Evolutionary conservation across 2,888 invertebrate genomes (phyloP).

Genomic region (Campoplex capitator): DNA sequence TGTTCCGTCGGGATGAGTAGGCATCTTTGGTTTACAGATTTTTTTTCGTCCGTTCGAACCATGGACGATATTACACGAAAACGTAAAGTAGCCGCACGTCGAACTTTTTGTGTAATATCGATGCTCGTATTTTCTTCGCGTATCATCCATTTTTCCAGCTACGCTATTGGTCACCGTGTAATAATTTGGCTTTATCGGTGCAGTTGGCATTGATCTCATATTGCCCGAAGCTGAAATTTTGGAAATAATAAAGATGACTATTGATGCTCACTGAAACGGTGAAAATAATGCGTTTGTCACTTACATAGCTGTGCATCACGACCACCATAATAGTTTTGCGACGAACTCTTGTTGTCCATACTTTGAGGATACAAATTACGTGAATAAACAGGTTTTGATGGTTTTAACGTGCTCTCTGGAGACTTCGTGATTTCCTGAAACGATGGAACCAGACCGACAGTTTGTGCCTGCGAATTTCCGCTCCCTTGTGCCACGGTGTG

Average conservation of each 20-base stretch:
- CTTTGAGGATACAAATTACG: slow-evolving; percentile 49
- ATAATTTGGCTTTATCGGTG: slow-evolving; percentile 85
- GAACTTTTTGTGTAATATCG: slow-evolving; percentile 95
- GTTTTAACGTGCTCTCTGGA: slow-evolving; percentile 76
- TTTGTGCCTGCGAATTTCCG: slow-evolving; percentile 89
- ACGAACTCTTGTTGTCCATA: slow-evolving; percentile 36
- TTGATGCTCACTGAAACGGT: too few relatives aligned
- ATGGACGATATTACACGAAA: slow-evolving; percentile 92
- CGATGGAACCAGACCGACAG: slow-evolving; percentile 84
- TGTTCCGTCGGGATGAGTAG: slow-evolving; percentile 91
- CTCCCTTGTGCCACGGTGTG: slow-evolving; percentile 86
- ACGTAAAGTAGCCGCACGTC: slow-evolving; percentile 94
- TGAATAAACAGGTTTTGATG: slow-evolving; percentile 74
- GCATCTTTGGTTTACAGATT: slow-evolving; percentile 92
- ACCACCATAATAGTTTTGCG: slow-evolving; percentile 16
- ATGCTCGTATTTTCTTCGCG: slow-evolving; percentile 86
- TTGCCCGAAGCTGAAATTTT: slow-evolving; percentile 48
- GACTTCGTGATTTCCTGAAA: slow-evolving; percentile 72
- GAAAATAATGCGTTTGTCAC: neutral
- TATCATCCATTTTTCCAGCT: slow-evolving; percentile 89
- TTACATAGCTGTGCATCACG: slow-evolving; percentile 57
- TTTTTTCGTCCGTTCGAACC: slow-evolving; percentile 92
- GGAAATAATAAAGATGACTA: neutral
- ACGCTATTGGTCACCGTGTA: slow-evolving; percentile 93
- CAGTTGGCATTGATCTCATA: slow-evolving; percentile 57